Conservation (phyloP, 2,797 vertebrate species). For the Sebastes trivittatus region DNA sequence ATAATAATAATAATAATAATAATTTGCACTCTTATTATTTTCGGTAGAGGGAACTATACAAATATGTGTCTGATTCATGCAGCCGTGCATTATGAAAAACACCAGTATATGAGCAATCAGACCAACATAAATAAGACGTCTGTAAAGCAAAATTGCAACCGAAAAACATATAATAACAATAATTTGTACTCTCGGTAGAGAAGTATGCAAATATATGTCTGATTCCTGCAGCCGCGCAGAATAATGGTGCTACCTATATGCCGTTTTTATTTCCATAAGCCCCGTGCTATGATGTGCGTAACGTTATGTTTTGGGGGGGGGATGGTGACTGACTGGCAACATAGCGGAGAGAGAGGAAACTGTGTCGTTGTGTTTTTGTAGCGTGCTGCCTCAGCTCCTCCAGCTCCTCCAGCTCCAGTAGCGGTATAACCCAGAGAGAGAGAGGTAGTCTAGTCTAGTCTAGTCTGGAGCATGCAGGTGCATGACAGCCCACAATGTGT, state of each 20-base stretch:
- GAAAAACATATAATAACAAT: too few relatives aligned
- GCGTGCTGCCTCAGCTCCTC: slow-evolving; percentile 33
- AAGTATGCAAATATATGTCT: slow-evolving; percentile 1
- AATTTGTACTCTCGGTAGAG: not conserved
- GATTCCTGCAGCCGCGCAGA: slow-evolving; percentile 17
- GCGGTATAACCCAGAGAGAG: slow-evolving; percentile 40
- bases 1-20: too few relatives aligned
- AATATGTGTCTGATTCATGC: too few relatives aligned
- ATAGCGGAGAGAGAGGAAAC: slow-evolving; percentile 1
- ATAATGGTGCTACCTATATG: slow-evolving; percentile 2
- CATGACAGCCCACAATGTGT: slow-evolving; percentile 73
- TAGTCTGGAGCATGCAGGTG: slow-evolving; percentile 73
- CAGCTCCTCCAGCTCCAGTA: not conserved
- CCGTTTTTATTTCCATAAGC: slow-evolving; percentile 50
- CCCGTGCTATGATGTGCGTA: slow-evolving; percentile 38
- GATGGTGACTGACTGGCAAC: slow-evolving; percentile 24
- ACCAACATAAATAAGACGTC: too few relatives aligned
- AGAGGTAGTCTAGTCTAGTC: slow-evolving; percentile 5
- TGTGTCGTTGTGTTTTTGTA: slow-evolving; percentile 3
- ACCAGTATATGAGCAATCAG: too few relatives aligned
- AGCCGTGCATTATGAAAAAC: too few relatives aligned
- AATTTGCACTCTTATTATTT: too few relatives aligned
- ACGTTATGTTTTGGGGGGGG: slow-evolving; percentile 16
- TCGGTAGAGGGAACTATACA: too few relatives aligned
- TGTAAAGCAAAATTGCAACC: too few relatives aligned